These are phyloP conservation scores for Brachyptera putata DNA, from an alignment of 2,888 invertebrate species.

Conservation along the genomic window DNA sequence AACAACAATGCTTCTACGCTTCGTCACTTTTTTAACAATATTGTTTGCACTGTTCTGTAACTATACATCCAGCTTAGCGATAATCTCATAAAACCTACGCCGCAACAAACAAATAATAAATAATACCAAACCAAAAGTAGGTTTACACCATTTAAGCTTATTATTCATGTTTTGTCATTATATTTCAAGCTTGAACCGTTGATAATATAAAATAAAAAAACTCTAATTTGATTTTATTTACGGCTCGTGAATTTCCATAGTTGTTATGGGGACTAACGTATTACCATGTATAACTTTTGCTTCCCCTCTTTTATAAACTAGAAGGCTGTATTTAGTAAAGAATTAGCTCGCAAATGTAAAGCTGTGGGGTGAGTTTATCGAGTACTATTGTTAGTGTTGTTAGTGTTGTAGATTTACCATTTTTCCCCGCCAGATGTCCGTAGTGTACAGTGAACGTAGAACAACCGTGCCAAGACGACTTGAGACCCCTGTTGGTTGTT, in stretches of 20 bases:
- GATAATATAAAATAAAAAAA: slow-evolving; percentile 22
- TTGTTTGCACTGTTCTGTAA: slow-evolving; percentile 7
- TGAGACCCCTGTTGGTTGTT: too few relatives aligned
- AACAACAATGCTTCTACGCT: too few relatives aligned
- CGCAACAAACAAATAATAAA: too few relatives aligned
- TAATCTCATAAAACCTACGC: slow-evolving; percentile 28
- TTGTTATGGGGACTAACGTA: neutral
- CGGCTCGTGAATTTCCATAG: slow-evolving; percentile 25
- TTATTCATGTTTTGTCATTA: slow-evolving; percentile 21
- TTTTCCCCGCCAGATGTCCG: neutral
- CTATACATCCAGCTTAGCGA: slow-evolving; percentile 14
- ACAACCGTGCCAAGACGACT: neutral
- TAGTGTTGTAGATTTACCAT: neutral
- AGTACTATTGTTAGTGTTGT: neutral
- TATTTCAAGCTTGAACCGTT: slow-evolving; percentile 20
- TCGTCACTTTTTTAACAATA: neutral
- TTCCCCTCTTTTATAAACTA: neutral
- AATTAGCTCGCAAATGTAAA: too few relatives aligned
- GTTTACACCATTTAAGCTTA: slow-evolving; percentile 23
- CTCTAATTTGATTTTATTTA: slow-evolving; percentile 30
- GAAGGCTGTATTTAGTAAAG: too few relatives aligned
- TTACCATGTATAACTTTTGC: neutral
- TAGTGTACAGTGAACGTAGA: neutral
- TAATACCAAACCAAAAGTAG: slow-evolving; percentile 25
- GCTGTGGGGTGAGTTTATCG: too few relatives aligned